Percentiles rank a stretch among this genome's conserved stretches.
Conservation (phyloP, 2,797 vertebrate genomes). For the Lithobates pipiens region DNA sequence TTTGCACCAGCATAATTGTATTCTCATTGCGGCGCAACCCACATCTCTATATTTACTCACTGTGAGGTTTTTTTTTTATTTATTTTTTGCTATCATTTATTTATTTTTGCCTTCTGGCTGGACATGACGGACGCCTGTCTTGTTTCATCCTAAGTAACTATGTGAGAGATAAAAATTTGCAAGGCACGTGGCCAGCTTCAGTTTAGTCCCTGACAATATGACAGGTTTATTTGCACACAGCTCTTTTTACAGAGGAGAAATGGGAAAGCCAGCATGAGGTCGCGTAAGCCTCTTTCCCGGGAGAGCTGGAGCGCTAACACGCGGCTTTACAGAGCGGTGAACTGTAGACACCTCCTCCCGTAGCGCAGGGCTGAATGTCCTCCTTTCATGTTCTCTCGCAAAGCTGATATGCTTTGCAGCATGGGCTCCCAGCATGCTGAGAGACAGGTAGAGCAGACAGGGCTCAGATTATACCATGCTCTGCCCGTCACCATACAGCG, state of each 20-base stretch:
- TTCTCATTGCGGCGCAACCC: too few relatives aligned
- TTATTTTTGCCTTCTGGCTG: too few relatives aligned
- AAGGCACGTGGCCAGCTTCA: too few relatives aligned
- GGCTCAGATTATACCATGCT: neutral
- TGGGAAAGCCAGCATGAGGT: neutral
- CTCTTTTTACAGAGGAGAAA: neutral
- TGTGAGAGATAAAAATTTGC: too few relatives aligned
- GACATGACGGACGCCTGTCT: too few relatives aligned
- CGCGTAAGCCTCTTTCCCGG: slow-evolving; percentile 1
- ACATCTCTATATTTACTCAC: too few relatives aligned
- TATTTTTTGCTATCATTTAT: too few relatives aligned
- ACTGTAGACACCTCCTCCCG: slow-evolving; percentile 12
- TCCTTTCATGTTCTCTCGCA: slow-evolving; percentile 13
- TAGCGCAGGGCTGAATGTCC: slow-evolving; percentile 12
- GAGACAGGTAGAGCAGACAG: neutral
- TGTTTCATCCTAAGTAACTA: too few relatives aligned
- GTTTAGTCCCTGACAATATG: neutral
- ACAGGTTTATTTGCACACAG: slow-evolving; percentile 9
- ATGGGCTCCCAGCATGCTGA: neutral
- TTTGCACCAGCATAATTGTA: too few relatives aligned
- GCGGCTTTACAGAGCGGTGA: slow-evolving; percentile 12
- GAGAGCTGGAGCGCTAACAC: neutral
- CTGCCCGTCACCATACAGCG: too few relatives aligned
- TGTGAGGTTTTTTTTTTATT: too few relatives aligned
- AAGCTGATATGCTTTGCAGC: neutral